Base-by-base conservation (phyloP, 2,888 invertebrate species). In the Platycheirus albimanus region DNA sequence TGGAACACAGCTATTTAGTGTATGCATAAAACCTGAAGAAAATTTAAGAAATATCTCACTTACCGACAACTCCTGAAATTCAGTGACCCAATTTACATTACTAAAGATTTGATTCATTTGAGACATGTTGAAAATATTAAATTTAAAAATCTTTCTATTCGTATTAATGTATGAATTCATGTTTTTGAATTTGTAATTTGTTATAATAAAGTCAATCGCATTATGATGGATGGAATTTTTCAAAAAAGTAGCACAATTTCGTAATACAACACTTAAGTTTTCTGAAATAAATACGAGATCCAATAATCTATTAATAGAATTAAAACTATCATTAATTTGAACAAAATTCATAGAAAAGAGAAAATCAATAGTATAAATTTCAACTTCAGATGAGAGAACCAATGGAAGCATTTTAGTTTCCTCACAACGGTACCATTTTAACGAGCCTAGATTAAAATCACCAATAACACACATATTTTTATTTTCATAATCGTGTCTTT, bases 281-380 rank as follows among this genome's bases (percentile, higher is more conserved):
- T 41, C 41, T 15, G 41, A 41, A 15, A 41, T 7, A 41, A 41
- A 41, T 1, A 41, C 7, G 13, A 41, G 41, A 41, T 41, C 41
- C 13, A 41, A 15, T 15, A 41, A 41, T 7, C 41, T 15, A 7
- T 41, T 41, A 1, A 41, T 13, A 41, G 15, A 15, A 41, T 41
- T 41, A 41, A 41, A 41, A 15, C 41, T 15, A 41, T 43, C 10
- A 19, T 43, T 43, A 7, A 43, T 43, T 43, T 43, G 43, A 1
- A 43, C 17, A 17, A 43, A 43, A 43, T 43, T 43, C 17, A 43
- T 8, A 17, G 43, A 43, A 43, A 43, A 43, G n/a, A n/a, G n/a
- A 10, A 7, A 43, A 43, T 43, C 43, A 43, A 43, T 43, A 1
- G 17, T 17, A 43, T 2, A 43, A 7, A 6, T 43, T 43, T 43